Evolutionary conservation across 2,888 invertebrate species (phyloP), one percentile per base, ranked within the genome.

Genomic region (Agonopterix subpropinquella): DNA sequence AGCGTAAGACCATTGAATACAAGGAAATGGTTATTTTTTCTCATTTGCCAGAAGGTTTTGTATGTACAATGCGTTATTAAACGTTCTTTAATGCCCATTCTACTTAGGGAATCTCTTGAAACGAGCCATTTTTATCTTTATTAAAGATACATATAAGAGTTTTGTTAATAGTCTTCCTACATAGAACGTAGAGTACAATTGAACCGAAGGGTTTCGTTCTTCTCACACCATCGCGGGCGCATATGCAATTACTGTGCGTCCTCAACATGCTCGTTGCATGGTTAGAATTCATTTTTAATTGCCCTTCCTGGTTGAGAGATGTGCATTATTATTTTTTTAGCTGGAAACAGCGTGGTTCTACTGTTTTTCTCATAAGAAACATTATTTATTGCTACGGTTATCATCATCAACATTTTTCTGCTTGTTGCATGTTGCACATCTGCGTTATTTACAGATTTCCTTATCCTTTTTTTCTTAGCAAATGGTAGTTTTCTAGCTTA

Each of bases 11-110:
- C 28, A 28, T 28, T 8, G 15, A 11, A 44, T 11, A 18, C 36
- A 43, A 15, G 36, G 44, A 44, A 45, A 45, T 13, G n/a, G 10
- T n/a, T 28, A 36, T 11, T 45, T 45, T 45, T 45, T 37, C 45
- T 11, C 42, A 42, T 11, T 42, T 42, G 42, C 13, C 13, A n/a
- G 44, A 35, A 45, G 36, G 45, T 37, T 36, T 45, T 36, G 10
- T 13, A 11, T 36, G 10, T 13, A 11, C 44, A 44, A 35, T 36
- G 35, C 2, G 9, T 39, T 39, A 1, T 39, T 39, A n/a, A 39
- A n/a, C 39, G 39, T n/a, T 39, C n/a, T 39, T 39, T n/a, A 28
- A 28, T 28, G 28, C 28, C 28, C 28, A 28, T 28, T 28, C 28
- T 7, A 28, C 28, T 28, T 28, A 28, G 28, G 28, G 28, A 28